Conservation (phyloP, 2,113 vertebrate genomes). For the Aegypius monachus region DNA sequence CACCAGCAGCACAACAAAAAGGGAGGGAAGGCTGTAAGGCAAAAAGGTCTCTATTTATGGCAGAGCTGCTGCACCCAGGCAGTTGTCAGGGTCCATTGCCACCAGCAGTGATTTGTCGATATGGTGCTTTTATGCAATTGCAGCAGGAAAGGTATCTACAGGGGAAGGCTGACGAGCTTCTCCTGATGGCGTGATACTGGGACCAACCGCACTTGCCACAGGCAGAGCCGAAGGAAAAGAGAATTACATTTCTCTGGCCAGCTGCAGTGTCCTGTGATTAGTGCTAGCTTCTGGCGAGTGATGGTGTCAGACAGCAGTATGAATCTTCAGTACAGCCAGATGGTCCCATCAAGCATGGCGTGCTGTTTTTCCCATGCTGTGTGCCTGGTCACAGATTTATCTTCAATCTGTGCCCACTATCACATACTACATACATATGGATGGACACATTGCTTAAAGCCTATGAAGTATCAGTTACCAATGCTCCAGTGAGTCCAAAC, state of each 20-base stretch:
- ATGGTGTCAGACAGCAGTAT: background rate
- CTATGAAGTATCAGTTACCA: background rate
- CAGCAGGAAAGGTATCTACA: background rate
- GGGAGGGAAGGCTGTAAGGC: background rate
- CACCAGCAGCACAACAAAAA: too few relatives aligned
- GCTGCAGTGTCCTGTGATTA: background rate
- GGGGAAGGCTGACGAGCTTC: background rate
- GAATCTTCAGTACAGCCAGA: background rate
- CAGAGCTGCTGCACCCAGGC: background rate
- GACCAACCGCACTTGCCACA: fast-evolving
- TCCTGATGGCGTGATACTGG: fast-evolving
- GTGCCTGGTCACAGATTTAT: background rate
- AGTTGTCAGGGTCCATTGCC: fast-evolving
- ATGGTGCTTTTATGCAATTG: background rate
- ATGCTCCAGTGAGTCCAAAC: background rate
- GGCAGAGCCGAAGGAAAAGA: background rate
- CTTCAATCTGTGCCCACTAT: background rate
- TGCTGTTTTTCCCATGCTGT: background rate
- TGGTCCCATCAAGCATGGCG: background rate
- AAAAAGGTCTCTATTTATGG: background rate
- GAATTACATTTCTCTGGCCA: background rate
- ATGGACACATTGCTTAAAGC: background rate
- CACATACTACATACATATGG: background rate
- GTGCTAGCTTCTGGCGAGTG: background rate
- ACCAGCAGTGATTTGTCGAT: background rate